These are phyloP conservation scores for Holocentrus rufus DNA, from an alignment of 2,797 vertebrate species.

Conservation along the genomic window DNA sequence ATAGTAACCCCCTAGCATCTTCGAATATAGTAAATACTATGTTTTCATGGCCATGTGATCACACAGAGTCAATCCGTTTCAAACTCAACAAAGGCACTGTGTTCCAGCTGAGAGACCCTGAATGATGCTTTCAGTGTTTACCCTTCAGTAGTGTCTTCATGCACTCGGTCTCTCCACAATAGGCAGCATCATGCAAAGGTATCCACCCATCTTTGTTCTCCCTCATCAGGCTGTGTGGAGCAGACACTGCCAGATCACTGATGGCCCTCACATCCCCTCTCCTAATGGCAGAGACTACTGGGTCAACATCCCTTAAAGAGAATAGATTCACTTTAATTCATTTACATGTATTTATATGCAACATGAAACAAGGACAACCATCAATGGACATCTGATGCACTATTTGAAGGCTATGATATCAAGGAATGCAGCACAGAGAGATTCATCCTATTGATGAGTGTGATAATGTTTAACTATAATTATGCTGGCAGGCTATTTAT, in stretches of 20 bases:
- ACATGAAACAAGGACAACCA: background rate
- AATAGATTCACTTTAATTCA: background rate
- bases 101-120: background rate
- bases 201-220: conserved; percentile 92
- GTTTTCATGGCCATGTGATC: background rate
- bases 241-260: conserved; percentile 79
- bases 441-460: background rate
- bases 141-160: conserved; percentile 87
- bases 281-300: conserved; percentile 85
- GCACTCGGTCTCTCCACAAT: conserved; percentile 86
- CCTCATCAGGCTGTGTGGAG: conserved; percentile 83
- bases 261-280: conserved; percentile 86
- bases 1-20: background rate
- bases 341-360: background rate
- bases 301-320: conserved; percentile 82
- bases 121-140: conserved; percentile 64
- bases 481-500: background rate
- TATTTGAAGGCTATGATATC: too few relatives aligned
- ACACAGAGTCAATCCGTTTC: background rate
- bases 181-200: conserved; percentile 91
- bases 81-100: background rate
- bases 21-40: background rate
- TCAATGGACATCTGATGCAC: too few relatives aligned
- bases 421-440: too few relatives aligned
- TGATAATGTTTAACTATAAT: background rate